Conservation (phyloP, 1,140 invertebrate genomes). For the Drosophila bocki region DNA sequence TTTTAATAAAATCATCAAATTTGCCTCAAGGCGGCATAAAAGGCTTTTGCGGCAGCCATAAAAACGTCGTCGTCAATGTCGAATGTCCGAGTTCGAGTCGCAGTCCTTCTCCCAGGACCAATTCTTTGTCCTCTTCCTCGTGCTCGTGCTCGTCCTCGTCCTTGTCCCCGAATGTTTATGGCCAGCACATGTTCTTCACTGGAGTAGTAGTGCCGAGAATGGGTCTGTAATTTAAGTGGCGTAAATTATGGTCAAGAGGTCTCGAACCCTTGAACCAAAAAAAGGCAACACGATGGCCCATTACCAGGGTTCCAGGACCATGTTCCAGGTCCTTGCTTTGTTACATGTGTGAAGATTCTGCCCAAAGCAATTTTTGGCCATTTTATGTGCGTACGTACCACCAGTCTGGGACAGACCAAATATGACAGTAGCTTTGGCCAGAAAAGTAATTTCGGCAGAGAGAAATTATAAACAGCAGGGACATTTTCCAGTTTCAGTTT, state of each 20-base stretch:
- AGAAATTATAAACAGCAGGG: conserved; percentile 73
- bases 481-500: conserved; percentile 46
- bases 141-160: not conserved
- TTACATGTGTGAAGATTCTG: conserved; percentile 40
- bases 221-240: conserved; percentile 73
- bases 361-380: conserved; percentile 51
- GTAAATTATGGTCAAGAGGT: conserved; percentile 80
- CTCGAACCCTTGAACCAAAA: conserved; percentile 22
- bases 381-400: conserved; percentile 60
- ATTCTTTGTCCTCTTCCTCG: not conserved
- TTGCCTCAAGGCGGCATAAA: conserved; percentile 68
- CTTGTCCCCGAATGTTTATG: conserved; percentile 53
- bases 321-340: conserved; percentile 37
- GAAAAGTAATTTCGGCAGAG: conserved; percentile 68
- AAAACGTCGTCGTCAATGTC: conserved; percentile 68
- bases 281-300: conserved; percentile 37
- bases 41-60: conserved; percentile 69
- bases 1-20: conserved; percentile 82
- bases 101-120: conserved; percentile 10
- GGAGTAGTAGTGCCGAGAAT: conserved; percentile 38
- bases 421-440: conserved; percentile 55
- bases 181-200: conserved; percentile 52
- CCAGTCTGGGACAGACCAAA: conserved; percentile 35
- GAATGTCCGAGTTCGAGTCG: conserved; percentile 29
- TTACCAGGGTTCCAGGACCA: conserved; percentile 14